Conservation (phyloP, 2,888 invertebrate genomes). For the Scaptomyza reducta region DNA sequence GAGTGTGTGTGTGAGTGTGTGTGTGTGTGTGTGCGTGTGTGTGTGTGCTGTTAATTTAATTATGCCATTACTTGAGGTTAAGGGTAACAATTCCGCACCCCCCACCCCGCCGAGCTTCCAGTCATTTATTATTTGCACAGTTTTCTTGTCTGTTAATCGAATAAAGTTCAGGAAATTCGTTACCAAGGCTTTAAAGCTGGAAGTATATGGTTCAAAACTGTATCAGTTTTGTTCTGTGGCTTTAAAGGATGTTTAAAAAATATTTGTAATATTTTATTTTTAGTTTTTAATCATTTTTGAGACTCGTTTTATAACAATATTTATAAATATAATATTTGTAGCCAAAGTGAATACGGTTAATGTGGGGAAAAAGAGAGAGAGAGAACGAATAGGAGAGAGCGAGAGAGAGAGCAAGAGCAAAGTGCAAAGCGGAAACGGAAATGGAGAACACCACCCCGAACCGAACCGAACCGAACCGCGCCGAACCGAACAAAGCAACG, state of each 20-base stretch:
- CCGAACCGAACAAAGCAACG: constrained; percentile 30
- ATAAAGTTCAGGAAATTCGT: constrained; percentile 25
- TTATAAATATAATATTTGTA: neutral
- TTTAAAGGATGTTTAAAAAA: no score
- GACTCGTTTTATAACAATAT: neutral
- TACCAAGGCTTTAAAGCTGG: neutral
- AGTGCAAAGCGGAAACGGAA: constrained; percentile 42
- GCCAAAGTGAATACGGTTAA: constrained; percentile 18
- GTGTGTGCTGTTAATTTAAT: constrained; percentile 59
- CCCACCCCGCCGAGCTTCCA: neutral
- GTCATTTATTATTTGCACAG: constrained; percentile 44
- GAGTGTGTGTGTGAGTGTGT: constrained; percentile 7
- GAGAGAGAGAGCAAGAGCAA: neutral
- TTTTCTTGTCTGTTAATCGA: constrained; percentile 68
- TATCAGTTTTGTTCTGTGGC: no score
- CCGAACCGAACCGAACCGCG: no score
- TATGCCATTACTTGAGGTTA: constrained; percentile 64
- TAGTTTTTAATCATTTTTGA: neutral
- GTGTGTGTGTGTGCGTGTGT: neutral
- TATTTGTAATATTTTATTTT: no score
- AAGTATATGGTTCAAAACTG: no score
- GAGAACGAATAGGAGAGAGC: neutral
- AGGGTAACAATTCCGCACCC: neutral
- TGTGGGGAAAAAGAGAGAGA: constrained; percentile 4
- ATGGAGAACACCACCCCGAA: neutral